Evolutionary conservation across 2,113 vertebrate species (phyloP), one percentile per base, ranked within the genome.

Genomic region (Lates calcarifer): DNA sequence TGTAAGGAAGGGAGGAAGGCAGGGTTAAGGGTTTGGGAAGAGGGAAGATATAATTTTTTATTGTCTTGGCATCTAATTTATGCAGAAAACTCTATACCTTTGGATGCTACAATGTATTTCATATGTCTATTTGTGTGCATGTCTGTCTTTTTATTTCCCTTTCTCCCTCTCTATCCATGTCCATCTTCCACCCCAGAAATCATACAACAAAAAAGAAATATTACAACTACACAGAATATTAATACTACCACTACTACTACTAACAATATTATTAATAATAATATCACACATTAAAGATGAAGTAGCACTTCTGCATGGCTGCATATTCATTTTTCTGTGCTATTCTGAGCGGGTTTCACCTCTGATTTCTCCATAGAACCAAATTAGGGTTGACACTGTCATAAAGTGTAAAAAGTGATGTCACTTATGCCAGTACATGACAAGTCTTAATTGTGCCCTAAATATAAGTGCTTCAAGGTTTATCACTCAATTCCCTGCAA

Each of bases 401-500:
- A 91, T 41, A 35, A 77, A 73, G 74, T 2, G 81, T 87, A 66
- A 45, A 57, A 57, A 69, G 78, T 82, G 75, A 87, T 93, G 90
- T 93, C 87, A 86, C 64, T 88, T 87, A 83, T 81, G 82, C 69
- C 49, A 33, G 60, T 4, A 72, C 56, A 79, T 74, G 85, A 83
- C 90, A 81, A 72, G 77, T 71, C 64, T 37, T 90, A 91, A 91
- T 91, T 91, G 72, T 63, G 88, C 83, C 87, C 81, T 31, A 67
- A 82, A 89, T 78, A 68, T 29, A 71, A 64, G 39, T 1, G 77
- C 84, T 74, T 14, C 15, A 0, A 51, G 86, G 62, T 55, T 64
- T 14, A 68, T 61, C 76, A 9, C 76, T 72, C 53, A 26, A 0
- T n/a, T 58, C 68, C 17, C 73, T 24, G 35, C 55, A 74, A 33